Base-by-base conservation (phyloP, 2,113 vertebrate species). In the Hassar affinis region DNA sequence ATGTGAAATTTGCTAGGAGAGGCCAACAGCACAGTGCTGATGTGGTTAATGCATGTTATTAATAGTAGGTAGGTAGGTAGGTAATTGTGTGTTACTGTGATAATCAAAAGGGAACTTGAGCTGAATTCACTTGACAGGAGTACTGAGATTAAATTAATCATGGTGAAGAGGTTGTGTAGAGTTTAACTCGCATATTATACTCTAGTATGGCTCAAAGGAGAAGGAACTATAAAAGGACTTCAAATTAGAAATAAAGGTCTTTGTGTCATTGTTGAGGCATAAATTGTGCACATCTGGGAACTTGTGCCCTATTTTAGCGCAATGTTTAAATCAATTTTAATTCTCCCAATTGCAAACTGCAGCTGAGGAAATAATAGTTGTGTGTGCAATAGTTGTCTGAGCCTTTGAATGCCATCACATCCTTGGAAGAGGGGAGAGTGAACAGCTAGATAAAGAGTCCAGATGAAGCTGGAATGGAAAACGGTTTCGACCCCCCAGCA, bases 311-410 rank as follows among this genome's bases (percentile, higher is more conserved):
- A 72, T 51, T 85, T 85, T 86, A 82, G 69, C 33, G 42, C 85
- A 45, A 78, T 85, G 79, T 89, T 88, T 87, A 84, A 91, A 90
- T 90, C 90, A 33, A 89, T 92, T 88, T 84, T 57, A 78, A 77
- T 89, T 88, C 45, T 66, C 38, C 59, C n/a, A 42, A 64, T 71
- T 51, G 42, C 47, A 86, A 79, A 77, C n/a, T 86, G 57, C 79
- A 35, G 68, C 85, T 49, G 52, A 80, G 77, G 64, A 80, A 79
- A 69, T 47, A 79, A 83, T 85, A 66, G 35, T 75, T 81, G 66
- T 69, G 61, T 77, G 79, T 85, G 61, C 77, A 79, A 83, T 85
- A 66, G 35, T 75, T 81, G 66, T 69, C 54, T 77, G 79, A 85
- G 61, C 11, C 78, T 62, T 45, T 77, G 78, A 86, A 88, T 88